These are phyloP conservation scores for Anableps anableps DNA, from an alignment of 2,797 vertebrate genomes.

Conservation along the genomic window DNA sequence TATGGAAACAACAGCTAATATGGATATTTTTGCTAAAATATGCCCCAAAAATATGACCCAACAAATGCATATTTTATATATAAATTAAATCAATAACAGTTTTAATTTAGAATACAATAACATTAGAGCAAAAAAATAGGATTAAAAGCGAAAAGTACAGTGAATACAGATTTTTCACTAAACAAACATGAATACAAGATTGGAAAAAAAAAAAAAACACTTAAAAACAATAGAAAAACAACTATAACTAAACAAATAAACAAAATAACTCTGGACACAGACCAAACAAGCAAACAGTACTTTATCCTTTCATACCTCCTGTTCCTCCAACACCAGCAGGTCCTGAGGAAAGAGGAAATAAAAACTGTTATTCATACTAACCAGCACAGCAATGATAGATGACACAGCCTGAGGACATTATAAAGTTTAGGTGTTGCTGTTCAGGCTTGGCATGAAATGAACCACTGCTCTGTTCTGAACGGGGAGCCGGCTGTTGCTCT, in stretches of 20 bases:
- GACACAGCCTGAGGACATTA: constrained; percentile 41
- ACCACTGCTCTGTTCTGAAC: constrained; percentile 36
- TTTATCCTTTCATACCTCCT: constrained; percentile 85
- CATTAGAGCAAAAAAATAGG: too few relatives aligned
- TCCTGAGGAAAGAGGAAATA: constrained; percentile 83
- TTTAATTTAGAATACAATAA: neutral
- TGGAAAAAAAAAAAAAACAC: neutral
- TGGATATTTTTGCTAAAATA: neutral
- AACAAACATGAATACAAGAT: neutral
- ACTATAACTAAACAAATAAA: neutral
- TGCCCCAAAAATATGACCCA: neutral
- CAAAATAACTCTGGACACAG: neutral
- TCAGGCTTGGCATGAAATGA: constrained; percentile 30
- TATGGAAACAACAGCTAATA: neutral
- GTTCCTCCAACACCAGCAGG: constrained; percentile 96
- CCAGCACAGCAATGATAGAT: constrained; percentile 11
- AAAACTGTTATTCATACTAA: constrained; percentile 37
- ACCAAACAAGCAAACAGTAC: neutral
- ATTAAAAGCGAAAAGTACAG: neutral
- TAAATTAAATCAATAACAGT: neutral
- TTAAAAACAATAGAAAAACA: neutral
- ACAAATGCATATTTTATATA: neutral
- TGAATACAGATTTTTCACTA: neutral
- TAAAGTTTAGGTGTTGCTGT: constrained; percentile 27
- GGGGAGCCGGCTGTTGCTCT: neutral